Base-by-base conservation (phyloP, 35 echinoderm and acorn worm species). In the Lytechinus pictus region DNA sequence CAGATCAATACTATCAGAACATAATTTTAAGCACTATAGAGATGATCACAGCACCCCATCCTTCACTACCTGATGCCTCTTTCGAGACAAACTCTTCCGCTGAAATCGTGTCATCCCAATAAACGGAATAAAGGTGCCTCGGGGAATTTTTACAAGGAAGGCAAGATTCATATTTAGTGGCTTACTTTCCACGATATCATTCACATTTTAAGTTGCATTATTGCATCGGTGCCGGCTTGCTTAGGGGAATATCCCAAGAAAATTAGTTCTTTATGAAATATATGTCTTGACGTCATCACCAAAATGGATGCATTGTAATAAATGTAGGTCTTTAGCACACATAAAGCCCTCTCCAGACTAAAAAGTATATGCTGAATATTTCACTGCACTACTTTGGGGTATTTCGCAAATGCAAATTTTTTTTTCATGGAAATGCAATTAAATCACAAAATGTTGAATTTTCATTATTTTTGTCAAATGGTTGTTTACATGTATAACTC, bases 241-340 rank as follows among this genome's bases (percentile, higher is more conserved):
- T 79, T 79, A 79, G 28, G 88, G 88, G 52, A 52, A 54, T 21
- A 90, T 90, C 88, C 29, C 12, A 44, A 90, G 88, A 90, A 90
- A 90, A 90, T 90, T 44, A 90, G 88, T 90, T 90, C 28, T 52
- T 90, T 90, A 90, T 54, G 88, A 44, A 54, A 90, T 54, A 52
- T 29, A 90, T 28, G 28, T 21, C 88, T 90, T 90, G 88, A 90
- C 88, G 88, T 90, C 88, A 90, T 33, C 29, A 12, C 9, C 27
- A 90, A 14, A 14, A 44, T 9, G 52, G 8, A 12, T 28, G 88
- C 28, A 88, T 52, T 90, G 16, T 27, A 90, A 44, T 1, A 90
- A 44, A 51, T 33, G 88, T 52, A 90, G 52, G 88, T 24, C n/a
- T 79, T 24, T 79, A 79, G n/a, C 66, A 24, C 66, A 24, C 66